These are phyloP conservation scores for Drosophila affinis DNA, from an alignment of 2,888 invertebrate species.

Conservation along the genomic window DNA sequence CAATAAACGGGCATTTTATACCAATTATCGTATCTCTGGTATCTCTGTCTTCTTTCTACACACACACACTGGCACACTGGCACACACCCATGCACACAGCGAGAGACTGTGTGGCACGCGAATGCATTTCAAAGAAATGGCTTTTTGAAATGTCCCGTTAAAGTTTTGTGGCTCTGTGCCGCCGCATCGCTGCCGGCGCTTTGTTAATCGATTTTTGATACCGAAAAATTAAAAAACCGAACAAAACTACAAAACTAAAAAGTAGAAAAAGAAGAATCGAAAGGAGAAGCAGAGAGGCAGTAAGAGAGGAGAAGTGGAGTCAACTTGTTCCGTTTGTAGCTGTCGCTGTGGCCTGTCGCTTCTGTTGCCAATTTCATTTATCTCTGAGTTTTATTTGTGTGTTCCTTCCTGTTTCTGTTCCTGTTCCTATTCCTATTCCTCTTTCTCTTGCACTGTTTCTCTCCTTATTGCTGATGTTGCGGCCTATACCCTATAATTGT, in stretches of 20 bases:
- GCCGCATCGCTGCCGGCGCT: conserved; percentile 48
- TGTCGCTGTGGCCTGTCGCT: conserved; percentile 32
- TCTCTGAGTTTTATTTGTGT: conserved; percentile 59
- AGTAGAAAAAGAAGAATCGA: conserved; percentile 3
- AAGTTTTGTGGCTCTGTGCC: conserved; percentile 43
- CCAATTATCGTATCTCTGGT: conserved; percentile 61
- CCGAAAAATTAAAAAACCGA: conserved; percentile 24
- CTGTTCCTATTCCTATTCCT: background rate
- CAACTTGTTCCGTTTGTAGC: conserved; percentile 55
- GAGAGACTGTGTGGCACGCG: conserved; percentile 38
- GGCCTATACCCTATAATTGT: background rate
- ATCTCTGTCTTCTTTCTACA: conserved; percentile 38
- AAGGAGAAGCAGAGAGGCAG: conserved; percentile 44
- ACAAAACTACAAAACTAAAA: background rate
- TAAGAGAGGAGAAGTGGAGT: conserved; percentile 36
- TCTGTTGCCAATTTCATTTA: conserved; percentile 74
- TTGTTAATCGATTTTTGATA: conserved; percentile 78
- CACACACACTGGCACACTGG: conserved; percentile 14
- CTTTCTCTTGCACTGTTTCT: background rate
- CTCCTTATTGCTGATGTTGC: conserved; percentile 1
- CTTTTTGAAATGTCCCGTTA: conserved; percentile 62
- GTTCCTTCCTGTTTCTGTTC: conserved; percentile 26
- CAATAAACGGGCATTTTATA: conserved; percentile 72
- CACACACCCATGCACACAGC: background rate
- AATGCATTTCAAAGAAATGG: conserved; percentile 51